Conservation (phyloP, 1,140 invertebrate genomes). For the Phymorhynchus buccinoides region DNA sequence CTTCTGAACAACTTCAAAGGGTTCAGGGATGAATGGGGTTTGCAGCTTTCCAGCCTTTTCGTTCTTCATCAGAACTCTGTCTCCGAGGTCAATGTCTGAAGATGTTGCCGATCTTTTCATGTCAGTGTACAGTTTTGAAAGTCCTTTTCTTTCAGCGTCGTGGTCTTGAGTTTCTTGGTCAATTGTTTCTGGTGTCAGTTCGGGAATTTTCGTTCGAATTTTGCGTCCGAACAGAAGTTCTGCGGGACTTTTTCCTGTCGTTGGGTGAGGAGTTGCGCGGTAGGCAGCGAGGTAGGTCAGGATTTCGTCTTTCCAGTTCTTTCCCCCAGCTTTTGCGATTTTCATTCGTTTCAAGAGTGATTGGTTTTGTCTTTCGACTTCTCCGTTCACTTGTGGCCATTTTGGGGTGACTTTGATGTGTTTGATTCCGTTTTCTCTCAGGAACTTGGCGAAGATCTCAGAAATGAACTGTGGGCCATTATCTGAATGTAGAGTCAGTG, state of each 20-base stretch:
- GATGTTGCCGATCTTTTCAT: slow-evolving; percentile 11
- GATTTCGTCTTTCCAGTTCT: slow-evolving; percentile 41
- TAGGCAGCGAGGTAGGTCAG: slow-evolving; percentile 44
- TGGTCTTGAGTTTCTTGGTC: slow-evolving; percentile 38
- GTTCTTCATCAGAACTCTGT: slow-evolving; percentile 39
- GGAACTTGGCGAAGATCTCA: slow-evolving; percentile 34
- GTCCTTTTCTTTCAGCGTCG: slow-evolving; percentile 46
- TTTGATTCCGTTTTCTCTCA: slow-evolving; percentile 38
- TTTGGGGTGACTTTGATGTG: slow-evolving; percentile 40
- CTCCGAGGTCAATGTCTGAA: slow-evolving; percentile 33
- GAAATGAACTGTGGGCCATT: slow-evolving; percentile 47
- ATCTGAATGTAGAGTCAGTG: slow-evolving; percentile 36
- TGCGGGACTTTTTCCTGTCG: slow-evolving; percentile 40
- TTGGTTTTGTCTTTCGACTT: slow-evolving; percentile 45
- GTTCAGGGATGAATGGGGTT: slow-evolving; percentile 30
- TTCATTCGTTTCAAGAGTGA: slow-evolving; percentile 52
- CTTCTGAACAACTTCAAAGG: neutral
- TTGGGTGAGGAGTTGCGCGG: slow-evolving; percentile 37
- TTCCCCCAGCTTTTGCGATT: slow-evolving; percentile 41
- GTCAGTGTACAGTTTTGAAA: slow-evolving; percentile 45
- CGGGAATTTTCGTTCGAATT: slow-evolving; percentile 48
- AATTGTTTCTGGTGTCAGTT: neutral
- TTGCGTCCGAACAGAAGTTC: slow-evolving; percentile 49
- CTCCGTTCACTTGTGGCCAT: slow-evolving; percentile 52
- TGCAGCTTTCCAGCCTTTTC: slow-evolving; percentile 14